These are phyloP conservation scores for Bombus fervidus DNA, from an alignment of 1,140 invertebrate species.

Conservation along the genomic window DNA sequence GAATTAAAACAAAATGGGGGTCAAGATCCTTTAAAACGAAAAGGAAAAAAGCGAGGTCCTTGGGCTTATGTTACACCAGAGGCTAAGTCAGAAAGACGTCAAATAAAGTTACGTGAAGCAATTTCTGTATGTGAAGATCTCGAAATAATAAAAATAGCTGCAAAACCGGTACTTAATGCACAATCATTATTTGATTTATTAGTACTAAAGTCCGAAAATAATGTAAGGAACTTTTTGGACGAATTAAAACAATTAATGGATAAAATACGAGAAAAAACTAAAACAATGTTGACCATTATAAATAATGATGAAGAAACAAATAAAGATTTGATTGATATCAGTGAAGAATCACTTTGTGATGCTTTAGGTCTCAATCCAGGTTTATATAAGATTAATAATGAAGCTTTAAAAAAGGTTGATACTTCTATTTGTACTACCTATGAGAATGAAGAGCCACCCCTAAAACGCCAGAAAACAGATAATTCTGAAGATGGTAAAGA, in stretches of 20 bases:
- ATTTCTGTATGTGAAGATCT: conserved; percentile 76
- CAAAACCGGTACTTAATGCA: conserved; percentile 77
- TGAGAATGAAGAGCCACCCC: conserved; percentile 61
- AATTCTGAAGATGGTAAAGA: conserved; percentile 71
- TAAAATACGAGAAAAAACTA: conserved; percentile 71
- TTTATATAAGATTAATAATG: conserved; percentile 71
- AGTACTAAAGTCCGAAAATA: conserved; percentile 77
- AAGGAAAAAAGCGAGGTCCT: conserved; percentile 79
- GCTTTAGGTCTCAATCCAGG: conserved; percentile 73
- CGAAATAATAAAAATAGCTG: conserved; percentile 79
- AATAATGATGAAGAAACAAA: conserved; percentile 59
- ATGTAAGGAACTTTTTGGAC: conserved; percentile 70
- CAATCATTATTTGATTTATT: conserved; percentile 77
- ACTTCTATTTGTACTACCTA: conserved; percentile 41
- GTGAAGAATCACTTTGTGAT: conserved; percentile 72
- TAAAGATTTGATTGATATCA: conserved; percentile 69
- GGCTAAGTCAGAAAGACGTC: conserved; percentile 80
- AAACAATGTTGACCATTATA: conserved; percentile 60
- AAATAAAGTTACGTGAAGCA: conserved; percentile 83
- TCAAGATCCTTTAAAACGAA: conserved; percentile 76
- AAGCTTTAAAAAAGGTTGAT: conserved; percentile 56
- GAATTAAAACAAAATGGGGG: conserved; percentile 70
- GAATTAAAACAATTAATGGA: conserved; percentile 75
- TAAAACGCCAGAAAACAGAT: conserved; percentile 69
- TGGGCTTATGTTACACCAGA: conserved; percentile 80